phyloP scores from a whole-genome alignment of 2,797 vertebrate species.

The Toxotes lorentzi region DNA sequence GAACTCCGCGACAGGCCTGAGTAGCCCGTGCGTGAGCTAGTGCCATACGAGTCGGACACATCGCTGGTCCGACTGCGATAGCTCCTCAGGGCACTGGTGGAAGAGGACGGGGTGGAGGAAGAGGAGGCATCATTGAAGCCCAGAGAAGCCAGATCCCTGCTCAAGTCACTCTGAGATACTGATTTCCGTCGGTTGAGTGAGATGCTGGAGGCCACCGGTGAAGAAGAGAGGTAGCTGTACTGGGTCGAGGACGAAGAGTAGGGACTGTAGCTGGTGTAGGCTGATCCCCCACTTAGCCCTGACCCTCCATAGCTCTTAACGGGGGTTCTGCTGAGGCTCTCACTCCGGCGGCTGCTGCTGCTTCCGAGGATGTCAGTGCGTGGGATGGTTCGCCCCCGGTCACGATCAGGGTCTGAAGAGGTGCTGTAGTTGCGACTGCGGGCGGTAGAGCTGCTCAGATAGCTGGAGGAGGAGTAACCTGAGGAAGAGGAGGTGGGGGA shows the following conservation, averaged over 20 bases:
- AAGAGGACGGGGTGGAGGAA: conserved; percentile 78
- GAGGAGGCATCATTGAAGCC: conserved; percentile 81
- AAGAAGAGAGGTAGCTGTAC: conserved; percentile 87
- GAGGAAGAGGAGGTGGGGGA: conserved; percentile 86
- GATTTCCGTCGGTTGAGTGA: conserved; percentile 90
- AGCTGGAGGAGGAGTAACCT: conserved; percentile 89
- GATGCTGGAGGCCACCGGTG: conserved; percentile 77
- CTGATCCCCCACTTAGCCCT: conserved; percentile 88
- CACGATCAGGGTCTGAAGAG: conserved; percentile 86
- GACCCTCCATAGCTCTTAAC: conserved; percentile 77
- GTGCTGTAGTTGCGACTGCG: conserved; percentile 86
- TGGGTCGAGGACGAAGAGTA: conserved; percentile 80
- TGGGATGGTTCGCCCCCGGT: conserved; percentile 87
- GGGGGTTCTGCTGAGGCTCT: conserved; percentile 88
- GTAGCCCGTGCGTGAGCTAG: conserved; percentile 71
- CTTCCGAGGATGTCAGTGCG: conserved; percentile 86
- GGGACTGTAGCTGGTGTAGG: conserved; percentile 82
- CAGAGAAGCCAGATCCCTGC: conserved; percentile 90
- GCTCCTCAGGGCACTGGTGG: conserved; percentile 86
- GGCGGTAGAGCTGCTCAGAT: conserved; percentile 81
- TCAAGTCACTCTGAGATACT: conserved; percentile 94
- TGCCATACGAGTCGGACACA: conserved; percentile 81
- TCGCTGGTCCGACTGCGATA: conserved; percentile 86
- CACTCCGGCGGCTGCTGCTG: conserved; percentile 80
- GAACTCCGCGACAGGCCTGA: conserved; percentile 81